phyloP scores from a whole-genome alignment of 2,113 vertebrate genomes.

The Leptosomus discolor region DNA sequence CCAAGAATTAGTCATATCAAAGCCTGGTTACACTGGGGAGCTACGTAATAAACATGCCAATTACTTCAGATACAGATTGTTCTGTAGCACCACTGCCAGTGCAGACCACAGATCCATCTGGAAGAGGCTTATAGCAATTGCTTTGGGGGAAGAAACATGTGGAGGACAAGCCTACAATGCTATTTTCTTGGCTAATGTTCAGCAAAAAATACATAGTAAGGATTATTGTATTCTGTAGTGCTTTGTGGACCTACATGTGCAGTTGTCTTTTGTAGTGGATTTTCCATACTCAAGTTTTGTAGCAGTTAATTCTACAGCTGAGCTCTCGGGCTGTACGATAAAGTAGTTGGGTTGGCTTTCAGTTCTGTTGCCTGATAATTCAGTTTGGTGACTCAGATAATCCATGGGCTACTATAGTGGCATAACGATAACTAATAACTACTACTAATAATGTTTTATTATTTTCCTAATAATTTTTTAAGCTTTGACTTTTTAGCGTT shows the following conservation, averaged over 20 bases:
- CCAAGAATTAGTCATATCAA: neutral
- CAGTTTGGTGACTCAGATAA: neutral
- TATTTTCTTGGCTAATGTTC: neutral
- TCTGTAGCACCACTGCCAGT: neutral
- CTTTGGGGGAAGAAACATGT: neutral
- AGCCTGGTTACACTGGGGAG: neutral
- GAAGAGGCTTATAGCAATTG: neutral
- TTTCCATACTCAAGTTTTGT: neutral
- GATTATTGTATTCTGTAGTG: neutral
- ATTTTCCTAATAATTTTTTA: neutral
- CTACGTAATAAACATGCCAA: neutral
- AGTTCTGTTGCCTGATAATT: neutral
- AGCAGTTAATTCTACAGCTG: neutral
- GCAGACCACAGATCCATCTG: neutral
- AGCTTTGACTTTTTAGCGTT: neutral
- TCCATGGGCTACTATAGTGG: neutral
- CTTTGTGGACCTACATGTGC: neutral
- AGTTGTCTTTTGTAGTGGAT: neutral
- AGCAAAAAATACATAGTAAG: neutral
- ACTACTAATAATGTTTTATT: neutral
- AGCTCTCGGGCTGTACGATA: neutral
- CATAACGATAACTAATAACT: neutral
- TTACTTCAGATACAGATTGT: neutral
- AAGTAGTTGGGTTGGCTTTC: neutral
- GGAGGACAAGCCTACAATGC: neutral